Conservation (phyloP, 2,888 invertebrate genomes). For the Cryptocephalus moraei region DNA sequence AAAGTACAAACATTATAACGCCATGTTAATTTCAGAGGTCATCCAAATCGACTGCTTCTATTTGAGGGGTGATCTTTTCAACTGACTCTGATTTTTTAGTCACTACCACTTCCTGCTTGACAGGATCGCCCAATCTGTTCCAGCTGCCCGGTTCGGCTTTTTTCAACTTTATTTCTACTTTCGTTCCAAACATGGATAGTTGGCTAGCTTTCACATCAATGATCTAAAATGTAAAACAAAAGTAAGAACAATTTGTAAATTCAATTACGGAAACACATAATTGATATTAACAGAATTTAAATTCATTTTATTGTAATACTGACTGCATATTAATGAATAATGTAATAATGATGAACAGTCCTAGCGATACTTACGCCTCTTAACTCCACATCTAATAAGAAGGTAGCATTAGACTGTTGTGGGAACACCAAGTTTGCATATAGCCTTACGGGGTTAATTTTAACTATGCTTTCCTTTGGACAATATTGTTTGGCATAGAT, state of each 20-base stretch:
- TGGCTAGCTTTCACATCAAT: slow-evolving; percentile 61
- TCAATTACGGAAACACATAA: neutral
- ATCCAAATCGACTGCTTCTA: slow-evolving; percentile 64
- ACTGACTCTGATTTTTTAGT: slow-evolving; percentile 30
- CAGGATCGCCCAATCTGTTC: slow-evolving; percentile 61
- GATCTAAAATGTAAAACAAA: slow-evolving; percentile 47
- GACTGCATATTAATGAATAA: too few species aligned
- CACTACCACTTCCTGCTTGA: slow-evolving; percentile 10
- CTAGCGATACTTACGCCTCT: slow-evolving; percentile 56
- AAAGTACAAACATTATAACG: neutral
- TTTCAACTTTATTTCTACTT: slow-evolving; percentile 84
- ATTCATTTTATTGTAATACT: too few species aligned
- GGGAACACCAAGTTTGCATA: slow-evolving; percentile 68
- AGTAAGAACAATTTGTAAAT: neutral
- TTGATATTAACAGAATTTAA: too few species aligned
- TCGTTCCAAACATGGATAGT: slow-evolving; percentile 74
- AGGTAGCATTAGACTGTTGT: slow-evolving; percentile 59
- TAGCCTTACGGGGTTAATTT: slow-evolving; percentile 75
- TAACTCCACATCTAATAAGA: slow-evolving; percentile 68
- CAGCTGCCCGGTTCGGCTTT: slow-evolving; percentile 81
- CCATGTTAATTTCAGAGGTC: slow-evolving; percentile 42
- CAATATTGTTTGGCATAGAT: slow-evolving; percentile 87
- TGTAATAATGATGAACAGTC: neutral
- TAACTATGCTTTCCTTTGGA: slow-evolving; percentile 62
- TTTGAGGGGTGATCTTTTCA: slow-evolving; percentile 38